Percentiles rank a stretch among this genome's conserved stretches.
Conservation (phyloP, 2,797 vertebrate species). For the Glossophaga mutica region DNA sequence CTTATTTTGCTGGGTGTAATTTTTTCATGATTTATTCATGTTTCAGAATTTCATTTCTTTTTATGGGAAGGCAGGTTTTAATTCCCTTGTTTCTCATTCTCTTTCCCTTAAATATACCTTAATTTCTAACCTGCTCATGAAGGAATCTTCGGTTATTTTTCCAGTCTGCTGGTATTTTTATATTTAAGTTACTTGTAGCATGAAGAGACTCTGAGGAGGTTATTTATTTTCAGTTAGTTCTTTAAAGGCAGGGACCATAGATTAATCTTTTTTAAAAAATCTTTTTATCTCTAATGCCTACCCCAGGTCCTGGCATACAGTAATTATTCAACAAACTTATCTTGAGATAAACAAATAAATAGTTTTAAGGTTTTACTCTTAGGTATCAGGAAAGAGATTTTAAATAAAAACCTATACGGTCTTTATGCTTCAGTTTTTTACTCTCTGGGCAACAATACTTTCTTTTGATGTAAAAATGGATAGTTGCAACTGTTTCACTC, state of each 20-base stretch:
- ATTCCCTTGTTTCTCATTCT: not conserved
- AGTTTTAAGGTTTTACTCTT: constrained; percentile 9
- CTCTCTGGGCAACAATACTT: not conserved
- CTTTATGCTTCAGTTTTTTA: not conserved
- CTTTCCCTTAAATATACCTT: not conserved
- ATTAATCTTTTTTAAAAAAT: not conserved
- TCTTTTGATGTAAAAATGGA: not conserved
- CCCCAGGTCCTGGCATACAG: not conserved
- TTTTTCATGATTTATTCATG: not conserved
- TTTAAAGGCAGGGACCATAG: not conserved
- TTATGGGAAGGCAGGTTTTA: not conserved
- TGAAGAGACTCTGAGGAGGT: not conserved
- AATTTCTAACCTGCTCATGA: not conserved
- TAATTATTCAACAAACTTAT: not conserved
- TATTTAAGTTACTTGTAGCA: not conserved
- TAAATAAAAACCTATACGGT: not conserved
- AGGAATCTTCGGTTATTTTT: not conserved
- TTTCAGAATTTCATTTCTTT: not conserved
- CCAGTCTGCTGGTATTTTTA: not conserved
- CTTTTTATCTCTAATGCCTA: not conserved
- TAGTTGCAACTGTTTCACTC: not conserved
- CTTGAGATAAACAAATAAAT: not conserved
- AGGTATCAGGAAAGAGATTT: not conserved
- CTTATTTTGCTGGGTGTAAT: not conserved
- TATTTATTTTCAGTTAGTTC: constrained; percentile 12